Percentiles rank a stretch among this genome's conserved stretches.
These are phyloP conservation scores for Rhincodon typus DNA, from an alignment of 2,797 vertebrate species.

Conservation along the genomic window DNA sequence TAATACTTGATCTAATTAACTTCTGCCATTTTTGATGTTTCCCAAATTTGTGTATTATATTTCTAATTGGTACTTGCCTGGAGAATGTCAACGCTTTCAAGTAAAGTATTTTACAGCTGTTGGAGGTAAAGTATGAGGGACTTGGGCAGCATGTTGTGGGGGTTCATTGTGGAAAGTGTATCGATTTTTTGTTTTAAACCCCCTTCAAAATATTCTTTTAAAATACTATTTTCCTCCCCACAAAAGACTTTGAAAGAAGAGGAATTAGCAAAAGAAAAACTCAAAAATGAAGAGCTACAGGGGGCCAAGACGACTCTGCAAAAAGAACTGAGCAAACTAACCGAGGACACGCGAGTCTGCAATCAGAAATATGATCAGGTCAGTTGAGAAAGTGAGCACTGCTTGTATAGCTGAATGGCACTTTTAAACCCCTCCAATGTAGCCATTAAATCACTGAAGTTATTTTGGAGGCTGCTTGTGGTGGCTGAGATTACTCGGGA, in stretches of 20 bases:
- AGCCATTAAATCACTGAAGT: background rate
- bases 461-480: background rate
- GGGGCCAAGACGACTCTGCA: conserved; percentile 69
- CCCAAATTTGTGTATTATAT: background rate
- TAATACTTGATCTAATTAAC: background rate
- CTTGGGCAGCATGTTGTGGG: background rate
- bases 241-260: conserved; percentile 69
- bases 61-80: background rate
- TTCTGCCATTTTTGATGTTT: background rate
- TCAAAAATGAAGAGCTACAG: conserved; percentile 67
- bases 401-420: too few species aligned
- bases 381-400: conserved; percentile 40
- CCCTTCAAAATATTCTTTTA: too few species aligned
- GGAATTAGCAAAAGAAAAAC: conserved; percentile 74
- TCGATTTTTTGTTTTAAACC: conserved; percentile 37
- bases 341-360: conserved; percentile 66
- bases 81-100: background rate
- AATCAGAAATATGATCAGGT: conserved; percentile 81
- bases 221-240: conserved; percentile 39
- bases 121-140: background rate
- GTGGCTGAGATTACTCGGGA: background rate
- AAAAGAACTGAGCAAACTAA: conserved; percentile 64
- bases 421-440: background rate
- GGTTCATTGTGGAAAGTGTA: background rate
- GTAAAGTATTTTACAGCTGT: background rate